A percentile compares a stretch with the other conserved stretches of the same genome.
phyloP scores from a whole-genome alignment of 2,797 vertebrate genomes.

The Todus mexicanus region DNA sequence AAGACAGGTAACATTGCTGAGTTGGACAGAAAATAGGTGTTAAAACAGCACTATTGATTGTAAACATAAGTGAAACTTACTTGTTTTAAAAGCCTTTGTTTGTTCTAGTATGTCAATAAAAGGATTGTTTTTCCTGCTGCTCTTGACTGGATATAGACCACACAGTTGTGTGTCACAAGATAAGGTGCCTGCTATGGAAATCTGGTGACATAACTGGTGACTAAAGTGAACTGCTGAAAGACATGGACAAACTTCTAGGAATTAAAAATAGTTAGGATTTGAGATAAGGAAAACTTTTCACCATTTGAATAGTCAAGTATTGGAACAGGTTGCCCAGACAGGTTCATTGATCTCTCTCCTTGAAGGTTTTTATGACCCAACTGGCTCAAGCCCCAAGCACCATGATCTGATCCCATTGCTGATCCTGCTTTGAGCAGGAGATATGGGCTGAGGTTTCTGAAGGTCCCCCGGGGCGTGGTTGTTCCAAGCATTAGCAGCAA shows the following conservation, averaged over 20 bases:
- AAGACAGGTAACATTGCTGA: neutral
- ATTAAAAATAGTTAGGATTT: neutral
- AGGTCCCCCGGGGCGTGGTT: neutral
- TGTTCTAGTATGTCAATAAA: neutral
- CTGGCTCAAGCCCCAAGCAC: neutral
- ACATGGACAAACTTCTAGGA: too few relatives aligned
- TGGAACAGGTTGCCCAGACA: neutral
- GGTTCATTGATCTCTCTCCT: neutral
- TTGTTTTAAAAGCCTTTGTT: neutral
- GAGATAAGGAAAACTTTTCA: neutral
- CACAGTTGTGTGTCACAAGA: neutral
- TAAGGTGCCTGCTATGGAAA: neutral
- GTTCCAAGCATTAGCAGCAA: neutral
- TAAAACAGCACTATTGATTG: neutral
- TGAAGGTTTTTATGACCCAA: neutral
- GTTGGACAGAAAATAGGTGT: neutral
- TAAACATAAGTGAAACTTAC: neutral
- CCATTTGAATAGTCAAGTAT: neutral
- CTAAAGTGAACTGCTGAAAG: neutral
- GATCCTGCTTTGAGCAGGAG: neutral
- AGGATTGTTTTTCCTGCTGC: neutral
- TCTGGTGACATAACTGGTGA: neutral
- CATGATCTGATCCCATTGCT: neutral
- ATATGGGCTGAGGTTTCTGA: neutral
- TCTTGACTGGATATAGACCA: neutral